Percentiles rank a stretch among this genome's conserved stretches.
Evolutionary conservation across 2,113 vertebrate genomes (phyloP).

Genomic region (Oxygymnocypris stewartii): DNA sequence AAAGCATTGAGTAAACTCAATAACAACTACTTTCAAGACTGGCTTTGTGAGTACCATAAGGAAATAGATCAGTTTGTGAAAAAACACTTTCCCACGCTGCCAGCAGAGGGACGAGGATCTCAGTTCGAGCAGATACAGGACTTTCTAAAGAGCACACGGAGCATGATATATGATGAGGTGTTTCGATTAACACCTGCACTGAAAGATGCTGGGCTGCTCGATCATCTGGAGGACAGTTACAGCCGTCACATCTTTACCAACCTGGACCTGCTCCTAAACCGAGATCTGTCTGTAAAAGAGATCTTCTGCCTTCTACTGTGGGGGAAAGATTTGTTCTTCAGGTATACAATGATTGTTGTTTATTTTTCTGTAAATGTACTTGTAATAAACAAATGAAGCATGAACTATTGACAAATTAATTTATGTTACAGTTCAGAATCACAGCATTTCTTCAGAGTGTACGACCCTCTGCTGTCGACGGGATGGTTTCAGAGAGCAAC

Average conservation of each 20-base stretch:
- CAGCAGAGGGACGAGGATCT: background rate
- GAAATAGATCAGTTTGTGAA: conserved; percentile 44
- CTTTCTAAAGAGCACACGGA: conserved; percentile 29
- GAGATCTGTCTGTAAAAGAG: conserved; percentile 1
- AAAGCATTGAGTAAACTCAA: conserved; percentile 14
- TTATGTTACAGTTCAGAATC: conserved; percentile 55
- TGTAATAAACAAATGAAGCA: background rate
- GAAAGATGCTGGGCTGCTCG: background rate
- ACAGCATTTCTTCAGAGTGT: background rate
- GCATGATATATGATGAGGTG: background rate
- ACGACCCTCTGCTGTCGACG: conserved; percentile 44
- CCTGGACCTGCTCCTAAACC: conserved; percentile 55
- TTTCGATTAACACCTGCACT: conserved; percentile 24
- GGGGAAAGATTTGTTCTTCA: conserved; percentile 51
- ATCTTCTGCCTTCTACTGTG: conserved; percentile 55
- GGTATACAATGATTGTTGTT: conserved; percentile 50
- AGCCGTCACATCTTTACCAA: conserved; percentile 23
- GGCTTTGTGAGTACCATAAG: background rate
- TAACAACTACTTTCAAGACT: background rate
- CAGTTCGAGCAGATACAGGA: background rate
- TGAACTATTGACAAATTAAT: background rate
- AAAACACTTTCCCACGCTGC: conserved; percentile 48
- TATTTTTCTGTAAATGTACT: background rate
- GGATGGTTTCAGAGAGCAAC: conserved; percentile 51
- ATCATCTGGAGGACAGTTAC: conserved; percentile 40